These are phyloP conservation scores for Mystacornis crossleyi DNA, from an alignment of 2,113 vertebrate genomes.

Conservation along the genomic window DNA sequence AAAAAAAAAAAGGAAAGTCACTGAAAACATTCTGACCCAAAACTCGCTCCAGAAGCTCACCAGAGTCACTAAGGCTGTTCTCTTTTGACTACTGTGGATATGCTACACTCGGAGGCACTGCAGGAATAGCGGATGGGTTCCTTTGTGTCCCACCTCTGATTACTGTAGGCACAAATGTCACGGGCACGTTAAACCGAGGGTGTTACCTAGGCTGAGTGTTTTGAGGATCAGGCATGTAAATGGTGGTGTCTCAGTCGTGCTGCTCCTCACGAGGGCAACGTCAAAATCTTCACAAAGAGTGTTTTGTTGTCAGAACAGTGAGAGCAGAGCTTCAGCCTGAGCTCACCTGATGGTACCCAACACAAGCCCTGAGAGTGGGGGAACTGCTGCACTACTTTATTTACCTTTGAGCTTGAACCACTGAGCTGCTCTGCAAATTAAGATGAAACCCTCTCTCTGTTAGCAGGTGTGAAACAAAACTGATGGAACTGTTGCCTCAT, in stretches of 20 bases:
- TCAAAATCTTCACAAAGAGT: neutral
- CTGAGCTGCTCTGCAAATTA: neutral
- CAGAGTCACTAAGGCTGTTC: neutral
- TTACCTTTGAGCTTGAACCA: neutral
- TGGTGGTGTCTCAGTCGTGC: fast-evolving
- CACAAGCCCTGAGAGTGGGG: neutral
- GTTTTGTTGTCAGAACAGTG: neutral
- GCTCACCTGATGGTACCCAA: neutral
- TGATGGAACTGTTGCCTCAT: neutral
- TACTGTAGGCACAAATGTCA: neutral
- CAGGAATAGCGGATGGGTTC: neutral
- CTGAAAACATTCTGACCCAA: neutral
- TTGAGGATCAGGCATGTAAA: neutral
- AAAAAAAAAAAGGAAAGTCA: neutral
- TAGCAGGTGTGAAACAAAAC: neutral
- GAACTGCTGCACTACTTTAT: neutral
- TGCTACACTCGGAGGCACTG: neutral
- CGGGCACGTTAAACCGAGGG: neutral
- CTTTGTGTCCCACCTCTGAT: neutral
- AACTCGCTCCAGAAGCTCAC: neutral
- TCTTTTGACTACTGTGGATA: neutral
- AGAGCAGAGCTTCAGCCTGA: neutral
- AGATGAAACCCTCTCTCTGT: neutral
- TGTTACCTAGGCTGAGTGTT: neutral
- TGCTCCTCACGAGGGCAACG: neutral